Evolutionary conservation across 2,888 invertebrate species (phyloP), one percentile per base, ranked within the genome.

Genomic region (Onthophagus sagittarius): DNA sequence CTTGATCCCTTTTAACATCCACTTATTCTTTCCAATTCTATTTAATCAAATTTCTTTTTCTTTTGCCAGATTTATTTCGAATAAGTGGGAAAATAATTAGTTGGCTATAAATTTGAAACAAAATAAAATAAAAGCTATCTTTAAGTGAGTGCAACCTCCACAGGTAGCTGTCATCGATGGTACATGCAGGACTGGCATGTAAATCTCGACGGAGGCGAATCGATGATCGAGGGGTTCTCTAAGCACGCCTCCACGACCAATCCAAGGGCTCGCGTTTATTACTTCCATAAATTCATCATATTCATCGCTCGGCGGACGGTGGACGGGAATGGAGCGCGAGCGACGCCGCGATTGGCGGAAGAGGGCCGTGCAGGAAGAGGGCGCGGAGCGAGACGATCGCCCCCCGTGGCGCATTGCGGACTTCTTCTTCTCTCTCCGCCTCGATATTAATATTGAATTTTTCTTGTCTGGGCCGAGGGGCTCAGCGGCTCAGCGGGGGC

Each of bases 371-470:
- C 33, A 15, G 62, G 69, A 73, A 77, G 73, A 75, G 78, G 77
- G 79, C 76, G 76, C 86, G 83, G 83, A 87, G 84, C 23, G 67
- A 67, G 32, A 23, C 32, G 67, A 53, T 15, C 80, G 86, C 77
- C 79, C 79, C 23, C 86, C 87, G 88, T 82, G 86, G 86, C 86
- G 83, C 85, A 85, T 81, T 87, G 87, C 87, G 86, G 86, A 89
- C 88, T 88, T 82, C 88, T 23, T 88, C 87, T 77, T 86, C 88
- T 88, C 78, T 86, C 88, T 88, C 89, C 89, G 88, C 90, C 89
- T 89, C 88, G 89, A 91, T 92, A 92, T 92, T 92, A 92, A 92
- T 92, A 92, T 92, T 91, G 90, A 90, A 92, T 91, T 92, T 91
- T 91, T 86, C 87, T 88, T 87, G 82, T 81, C 84, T 83, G 82